These are phyloP conservation scores for Accipiter cooperii DNA, from an alignment of 2,113 vertebrate genomes.

Conservation along the genomic window DNA sequence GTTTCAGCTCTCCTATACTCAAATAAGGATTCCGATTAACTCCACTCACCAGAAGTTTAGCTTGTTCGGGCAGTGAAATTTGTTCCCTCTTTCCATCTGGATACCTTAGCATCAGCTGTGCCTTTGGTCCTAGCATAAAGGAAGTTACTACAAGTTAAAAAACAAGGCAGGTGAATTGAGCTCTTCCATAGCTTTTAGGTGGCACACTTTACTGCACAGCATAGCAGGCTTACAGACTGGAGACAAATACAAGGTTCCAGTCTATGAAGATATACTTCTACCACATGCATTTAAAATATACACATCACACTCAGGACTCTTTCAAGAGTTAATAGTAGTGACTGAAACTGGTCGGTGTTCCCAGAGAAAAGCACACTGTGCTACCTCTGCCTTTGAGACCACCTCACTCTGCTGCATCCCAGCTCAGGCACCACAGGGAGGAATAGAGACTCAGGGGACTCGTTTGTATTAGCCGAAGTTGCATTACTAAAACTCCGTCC, in stretches of 20 bases:
- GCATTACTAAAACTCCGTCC: neutral
- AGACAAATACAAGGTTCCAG: neutral
- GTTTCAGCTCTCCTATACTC: neutral
- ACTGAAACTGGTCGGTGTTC: fast-evolving
- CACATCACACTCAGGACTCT: neutral
- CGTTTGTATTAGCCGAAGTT: neutral
- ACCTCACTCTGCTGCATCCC: neutral
- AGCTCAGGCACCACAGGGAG: neutral
- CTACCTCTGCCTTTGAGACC: neutral
- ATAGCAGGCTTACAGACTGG: neutral
- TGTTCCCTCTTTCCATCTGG: conserved; percentile 98
- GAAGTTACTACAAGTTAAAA: conserved; percentile 22
- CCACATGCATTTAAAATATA: neutral
- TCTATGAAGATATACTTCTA: neutral
- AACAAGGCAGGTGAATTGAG: neutral
- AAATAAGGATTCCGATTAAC: neutral
- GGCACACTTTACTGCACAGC: neutral
- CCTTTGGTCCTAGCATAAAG: conserved; percentile 89
- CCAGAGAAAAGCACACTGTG: neutral
- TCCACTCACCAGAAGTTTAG: conserved; percentile 90
- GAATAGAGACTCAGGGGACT: neutral
- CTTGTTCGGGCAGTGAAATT: conserved; percentile 92
- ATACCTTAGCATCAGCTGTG: conserved; percentile 96
- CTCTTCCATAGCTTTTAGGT: neutral
- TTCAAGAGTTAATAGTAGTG: neutral